Conservation (phyloP, 2,888 invertebrate species). For the Eupithecia dodoneata region DNA sequence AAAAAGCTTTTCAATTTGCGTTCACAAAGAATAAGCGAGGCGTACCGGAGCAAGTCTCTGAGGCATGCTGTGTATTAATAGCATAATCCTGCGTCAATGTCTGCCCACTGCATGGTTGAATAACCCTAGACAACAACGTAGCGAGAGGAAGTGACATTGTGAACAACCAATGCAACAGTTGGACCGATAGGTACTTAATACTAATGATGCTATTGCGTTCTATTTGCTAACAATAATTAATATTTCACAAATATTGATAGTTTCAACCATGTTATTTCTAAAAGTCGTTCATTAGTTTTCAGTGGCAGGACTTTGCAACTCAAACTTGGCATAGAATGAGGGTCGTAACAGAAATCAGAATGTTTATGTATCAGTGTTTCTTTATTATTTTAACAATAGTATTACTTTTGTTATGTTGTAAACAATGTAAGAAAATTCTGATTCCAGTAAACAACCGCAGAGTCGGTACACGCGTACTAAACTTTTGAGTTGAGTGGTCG, state of each 20-base stretch:
- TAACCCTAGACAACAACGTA: slow-evolving; percentile 61
- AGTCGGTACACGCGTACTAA: slow-evolving; percentile 17
- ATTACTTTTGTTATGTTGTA: slow-evolving; percentile 8
- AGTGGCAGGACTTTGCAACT: slow-evolving; percentile 12
- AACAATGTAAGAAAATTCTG: slow-evolving; percentile 12
- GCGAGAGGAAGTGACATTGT: slow-evolving; percentile 27
- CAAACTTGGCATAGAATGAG: slow-evolving; percentile 34
- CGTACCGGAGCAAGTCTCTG: slow-evolving; percentile 45
- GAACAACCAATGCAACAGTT: background rate
- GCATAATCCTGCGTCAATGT: slow-evolving; percentile 53
- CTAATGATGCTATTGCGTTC: background rate
- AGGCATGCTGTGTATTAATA: slow-evolving; percentile 55
- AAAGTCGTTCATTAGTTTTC: background rate
- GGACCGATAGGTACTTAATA: background rate
- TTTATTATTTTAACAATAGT: background rate
- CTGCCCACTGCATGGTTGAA: slow-evolving; percentile 64
- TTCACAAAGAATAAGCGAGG: slow-evolving; percentile 45
- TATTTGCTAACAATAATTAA: background rate
- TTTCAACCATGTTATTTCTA: background rate
- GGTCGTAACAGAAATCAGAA: background rate
- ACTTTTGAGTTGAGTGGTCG: slow-evolving; percentile 17
- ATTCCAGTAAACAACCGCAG: slow-evolving; percentile 19
- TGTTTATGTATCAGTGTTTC: slow-evolving; percentile 1
- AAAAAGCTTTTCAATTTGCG: slow-evolving; percentile 18
- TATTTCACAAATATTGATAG: background rate